Conservation (phyloP, 1,140 invertebrate genomes). For the Aphaenogaster floridana region DNA sequence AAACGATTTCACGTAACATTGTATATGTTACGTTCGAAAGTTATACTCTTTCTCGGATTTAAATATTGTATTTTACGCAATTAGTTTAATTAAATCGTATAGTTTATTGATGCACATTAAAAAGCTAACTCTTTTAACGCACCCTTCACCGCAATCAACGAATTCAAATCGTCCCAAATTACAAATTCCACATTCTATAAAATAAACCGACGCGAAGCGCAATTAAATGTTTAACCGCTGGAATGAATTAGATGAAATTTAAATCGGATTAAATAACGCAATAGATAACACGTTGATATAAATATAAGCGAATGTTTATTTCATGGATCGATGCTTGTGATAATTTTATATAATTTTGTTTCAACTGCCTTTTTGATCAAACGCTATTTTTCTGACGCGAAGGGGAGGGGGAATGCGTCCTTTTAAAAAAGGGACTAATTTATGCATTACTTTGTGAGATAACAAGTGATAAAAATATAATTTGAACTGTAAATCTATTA, state of each 20-base stretch:
- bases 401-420: not conserved
- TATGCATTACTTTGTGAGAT: not conserved
- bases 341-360: slow-evolving; percentile 41
- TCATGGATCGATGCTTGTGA: not conserved
- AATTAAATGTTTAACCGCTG: slow-evolving; percentile 31
- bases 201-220: slow-evolving; percentile 22
- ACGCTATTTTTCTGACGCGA: not conserved
- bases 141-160: not conserved
- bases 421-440: not conserved
- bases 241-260: slow-evolving; percentile 40
- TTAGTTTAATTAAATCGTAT: not conserved
- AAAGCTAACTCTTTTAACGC: not conserved
- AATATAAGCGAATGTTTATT: slow-evolving; percentile 27
- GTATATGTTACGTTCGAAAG: not conserved
- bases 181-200: slow-evolving; percentile 5
- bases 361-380: not conserved
- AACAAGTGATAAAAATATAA: slow-evolving; percentile 38
- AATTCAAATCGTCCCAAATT: slow-evolving; percentile 23
- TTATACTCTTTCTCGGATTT: not conserved
- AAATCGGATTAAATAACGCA: slow-evolving; percentile 30
- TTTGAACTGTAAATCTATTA: slow-evolving; percentile 9
- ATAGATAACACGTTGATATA: slow-evolving; percentile 24
- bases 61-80: not conserved
- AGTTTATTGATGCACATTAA: not conserved
- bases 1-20: not conserved